Base-by-base conservation (phyloP, 2,113 vertebrate species). In the Holacanthus passer region DNA sequence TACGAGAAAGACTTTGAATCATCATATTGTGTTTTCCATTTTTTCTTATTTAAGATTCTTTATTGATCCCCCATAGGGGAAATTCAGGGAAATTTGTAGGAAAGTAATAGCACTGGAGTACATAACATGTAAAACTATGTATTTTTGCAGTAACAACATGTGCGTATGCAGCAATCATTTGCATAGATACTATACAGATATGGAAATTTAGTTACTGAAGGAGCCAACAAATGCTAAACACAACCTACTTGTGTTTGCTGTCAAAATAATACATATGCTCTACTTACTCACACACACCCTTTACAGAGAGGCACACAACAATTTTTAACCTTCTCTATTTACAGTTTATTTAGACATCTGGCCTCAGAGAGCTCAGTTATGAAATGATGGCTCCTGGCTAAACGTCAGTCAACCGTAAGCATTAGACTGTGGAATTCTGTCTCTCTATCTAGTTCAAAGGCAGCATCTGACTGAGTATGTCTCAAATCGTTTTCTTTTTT, bases 321-420 rank as follows among this genome's bases (percentile, higher is more conserved):
- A 73, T 58, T 65, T 35, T 81, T 32, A 43, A 55, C 71, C 31
- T 73, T 60, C 68, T 41, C 50, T 60, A 1, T 77, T 73, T 58
- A 58, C 2, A 41, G 56, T 58, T 60, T 60, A 69, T 43, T 59
- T 22, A 31, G 56, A 62, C 24, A 55, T 64, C 55, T 76, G 47
- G n/a, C 8, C 8, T 64, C 71, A 52, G 56, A 75, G 55, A 39
- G 45, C 52, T 66, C 19, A 39, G 59, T 65, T 45, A 47, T 56
- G 43, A 70, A 88, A 66, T 7, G 6, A 73, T 48, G 17, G 8
- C 74, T 50, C 14, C 47, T 12, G 60, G 64, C 64, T 59, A 48
- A 64, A 56, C 0, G 4, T 48, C 31, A 4, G 20, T 60, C 43
- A 77, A 5, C 48, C 0, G 0, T 50, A 24, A 41, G 63, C 19